Conservation (phyloP, 2,888 invertebrate genomes). For the Eutolmus rufibarbis region DNA sequence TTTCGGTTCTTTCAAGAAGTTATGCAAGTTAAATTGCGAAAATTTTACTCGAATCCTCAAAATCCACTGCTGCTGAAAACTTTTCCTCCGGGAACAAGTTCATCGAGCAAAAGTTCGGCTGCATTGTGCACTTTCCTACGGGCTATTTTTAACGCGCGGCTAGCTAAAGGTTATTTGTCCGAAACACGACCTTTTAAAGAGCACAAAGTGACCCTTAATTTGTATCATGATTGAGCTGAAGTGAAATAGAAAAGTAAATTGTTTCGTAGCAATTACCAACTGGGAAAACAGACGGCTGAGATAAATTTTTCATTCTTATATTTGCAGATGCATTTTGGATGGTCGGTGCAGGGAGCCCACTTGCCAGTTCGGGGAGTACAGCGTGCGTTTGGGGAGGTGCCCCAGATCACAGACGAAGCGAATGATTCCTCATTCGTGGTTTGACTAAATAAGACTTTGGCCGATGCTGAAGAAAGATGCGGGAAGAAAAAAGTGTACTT, state of each 20-base stretch:
- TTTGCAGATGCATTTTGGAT: slow-evolving; percentile 56
- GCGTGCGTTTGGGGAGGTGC: slow-evolving; percentile 57
- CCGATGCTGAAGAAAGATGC: neutral
- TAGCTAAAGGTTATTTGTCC: neutral
- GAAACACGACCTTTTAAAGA: neutral
- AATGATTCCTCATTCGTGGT: neutral
- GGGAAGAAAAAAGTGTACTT: neutral
- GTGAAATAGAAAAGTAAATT: neutral
- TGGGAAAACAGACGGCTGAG: neutral
- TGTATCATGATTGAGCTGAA: neutral
- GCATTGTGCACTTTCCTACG: neutral
- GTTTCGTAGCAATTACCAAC: neutral
- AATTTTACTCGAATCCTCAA: neutral
- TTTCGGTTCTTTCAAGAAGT: neutral
- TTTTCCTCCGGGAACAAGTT: neutral
- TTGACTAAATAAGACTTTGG: neutral
- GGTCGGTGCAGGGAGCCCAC: slow-evolving; percentile 56
- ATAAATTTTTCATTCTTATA: neutral
- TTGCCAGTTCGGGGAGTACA: slow-evolving; percentile 58
- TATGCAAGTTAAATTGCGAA: neutral
- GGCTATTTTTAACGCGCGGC: neutral
- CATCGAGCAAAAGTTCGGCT: neutral
- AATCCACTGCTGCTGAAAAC: neutral
- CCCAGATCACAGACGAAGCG: slow-evolving; percentile 49
- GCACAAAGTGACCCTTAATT: neutral